Conservation (phyloP, 2,797 vertebrate genomes). For the Sylvilagus floridanus region DNA sequence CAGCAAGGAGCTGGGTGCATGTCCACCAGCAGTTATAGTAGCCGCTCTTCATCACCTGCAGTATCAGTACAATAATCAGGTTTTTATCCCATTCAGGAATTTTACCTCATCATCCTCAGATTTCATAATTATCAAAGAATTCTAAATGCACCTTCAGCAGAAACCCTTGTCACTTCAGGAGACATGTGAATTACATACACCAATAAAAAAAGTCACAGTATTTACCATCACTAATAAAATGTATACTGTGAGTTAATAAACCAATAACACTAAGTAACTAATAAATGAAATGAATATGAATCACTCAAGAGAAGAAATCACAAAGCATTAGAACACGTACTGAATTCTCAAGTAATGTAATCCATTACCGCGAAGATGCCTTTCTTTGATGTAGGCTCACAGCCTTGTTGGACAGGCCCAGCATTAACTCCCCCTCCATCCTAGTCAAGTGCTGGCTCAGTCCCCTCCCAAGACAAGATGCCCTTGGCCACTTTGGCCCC, state of each 20-base stretch:
- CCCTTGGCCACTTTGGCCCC: not conserved
- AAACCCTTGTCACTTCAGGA: not conserved
- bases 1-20: not conserved
- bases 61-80: not conserved
- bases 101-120: not conserved
- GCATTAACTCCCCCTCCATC: not conserved
- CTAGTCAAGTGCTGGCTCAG: not conserved
- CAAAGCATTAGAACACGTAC: not conserved
- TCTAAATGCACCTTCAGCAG: not conserved
- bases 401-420: not conserved
- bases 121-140: conserved; percentile 1
- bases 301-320: conserved; percentile 10
- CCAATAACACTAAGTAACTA: conserved; percentile 41
- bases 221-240: conserved; percentile 53
- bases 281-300: conserved; percentile 41
- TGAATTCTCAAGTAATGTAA: not conserved
- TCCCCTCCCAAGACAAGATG: not conserved
- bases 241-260: conserved; percentile 2
- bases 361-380: not conserved
- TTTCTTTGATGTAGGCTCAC: not conserved
- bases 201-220: not conserved
- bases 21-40: not conserved
- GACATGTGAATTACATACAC: not conserved
- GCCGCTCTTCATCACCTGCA: not conserved
- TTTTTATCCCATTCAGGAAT: not conserved